Percentiles rank a stretch among this genome's conserved stretches.
phyloP scores from a whole-genome alignment of 1,140 invertebrate genomes.

The Drosophila sp. region DNA sequence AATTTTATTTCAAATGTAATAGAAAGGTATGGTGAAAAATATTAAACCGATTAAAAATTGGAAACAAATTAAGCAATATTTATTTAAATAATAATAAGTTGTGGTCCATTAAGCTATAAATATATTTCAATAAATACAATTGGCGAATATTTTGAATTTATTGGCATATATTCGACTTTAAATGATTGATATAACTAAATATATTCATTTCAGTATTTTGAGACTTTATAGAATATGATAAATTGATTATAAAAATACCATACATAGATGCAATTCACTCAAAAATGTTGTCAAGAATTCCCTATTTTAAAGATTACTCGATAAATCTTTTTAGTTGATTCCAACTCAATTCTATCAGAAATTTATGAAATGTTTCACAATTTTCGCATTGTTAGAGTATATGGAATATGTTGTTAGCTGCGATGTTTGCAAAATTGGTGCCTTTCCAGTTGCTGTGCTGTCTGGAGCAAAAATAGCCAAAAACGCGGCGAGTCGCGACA shows the following conservation, averaged over 20 bases:
- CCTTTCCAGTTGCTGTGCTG: constrained; percentile 59
- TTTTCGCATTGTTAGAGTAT: constrained; percentile 40
- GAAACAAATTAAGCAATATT: too few species aligned
- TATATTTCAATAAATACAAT: too few species aligned
- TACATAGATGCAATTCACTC: not conserved
- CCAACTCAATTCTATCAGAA: not conserved
- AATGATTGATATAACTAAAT: too few species aligned
- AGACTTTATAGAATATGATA: too few species aligned
- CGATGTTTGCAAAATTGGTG: constrained; percentile 14
- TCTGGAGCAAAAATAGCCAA: constrained; percentile 78
- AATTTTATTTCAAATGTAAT: not conserved
- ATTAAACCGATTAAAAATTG: too few species aligned
- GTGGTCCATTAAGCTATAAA: too few species aligned
- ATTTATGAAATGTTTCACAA: constrained; percentile 5
- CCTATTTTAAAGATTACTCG: not conserved
- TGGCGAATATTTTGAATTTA: too few species aligned
- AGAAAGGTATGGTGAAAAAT: not conserved
- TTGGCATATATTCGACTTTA: too few species aligned
- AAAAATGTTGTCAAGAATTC: too few species aligned
- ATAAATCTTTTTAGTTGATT: not conserved
- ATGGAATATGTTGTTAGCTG: constrained; percentile 7
- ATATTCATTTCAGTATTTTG: too few species aligned
- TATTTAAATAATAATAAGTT: too few species aligned
- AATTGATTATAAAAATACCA: too few species aligned
- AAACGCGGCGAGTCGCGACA: constrained; percentile 71